phyloP scores from a whole-genome alignment of 2,797 vertebrate genomes.

The Lepidocolaptes lacrymiger region DNA sequence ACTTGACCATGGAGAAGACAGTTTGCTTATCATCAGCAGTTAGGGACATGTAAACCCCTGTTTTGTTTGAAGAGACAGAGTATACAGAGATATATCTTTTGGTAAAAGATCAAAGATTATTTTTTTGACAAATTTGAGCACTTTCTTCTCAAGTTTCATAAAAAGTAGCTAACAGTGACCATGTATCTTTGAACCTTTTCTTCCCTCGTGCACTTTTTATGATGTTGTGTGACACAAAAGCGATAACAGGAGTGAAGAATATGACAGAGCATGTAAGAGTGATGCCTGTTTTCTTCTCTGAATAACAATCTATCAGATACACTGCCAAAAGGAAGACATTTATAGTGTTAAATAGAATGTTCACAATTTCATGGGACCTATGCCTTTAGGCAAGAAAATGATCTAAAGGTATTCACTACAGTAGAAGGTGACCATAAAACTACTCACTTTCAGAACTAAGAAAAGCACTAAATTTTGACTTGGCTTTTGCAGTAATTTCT shows the following conservation, averaged over 20 bases:
- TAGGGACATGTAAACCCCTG: neutral
- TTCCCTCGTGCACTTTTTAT: neutral
- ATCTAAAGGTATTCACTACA: neutral
- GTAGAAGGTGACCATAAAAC: slow-evolving; percentile 18
- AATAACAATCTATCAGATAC: neutral
- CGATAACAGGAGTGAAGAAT: neutral
- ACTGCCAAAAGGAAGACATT: slow-evolving; percentile 6
- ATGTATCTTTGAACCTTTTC: neutral
- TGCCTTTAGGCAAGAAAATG: slow-evolving; percentile 24
- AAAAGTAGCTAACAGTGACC: neutral
- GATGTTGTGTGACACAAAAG: neutral
- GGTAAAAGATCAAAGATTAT: neutral
- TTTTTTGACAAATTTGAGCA: neutral
- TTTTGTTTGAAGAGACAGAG: neutral
- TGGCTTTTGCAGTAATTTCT: neutral
- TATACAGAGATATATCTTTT: neutral
- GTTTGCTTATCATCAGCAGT: neutral
- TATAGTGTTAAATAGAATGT: slow-evolving; percentile 41
- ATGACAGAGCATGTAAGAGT: neutral
- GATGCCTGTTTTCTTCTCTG: neutral
- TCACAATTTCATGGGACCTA: slow-evolving; percentile 1
- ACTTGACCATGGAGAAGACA: neutral
- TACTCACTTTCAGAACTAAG: neutral
- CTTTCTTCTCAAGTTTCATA: neutral
- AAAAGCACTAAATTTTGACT: neutral